These are phyloP conservation scores for Acleris literana DNA, from an alignment of 2,888 invertebrate species.

Conservation along the genomic window DNA sequence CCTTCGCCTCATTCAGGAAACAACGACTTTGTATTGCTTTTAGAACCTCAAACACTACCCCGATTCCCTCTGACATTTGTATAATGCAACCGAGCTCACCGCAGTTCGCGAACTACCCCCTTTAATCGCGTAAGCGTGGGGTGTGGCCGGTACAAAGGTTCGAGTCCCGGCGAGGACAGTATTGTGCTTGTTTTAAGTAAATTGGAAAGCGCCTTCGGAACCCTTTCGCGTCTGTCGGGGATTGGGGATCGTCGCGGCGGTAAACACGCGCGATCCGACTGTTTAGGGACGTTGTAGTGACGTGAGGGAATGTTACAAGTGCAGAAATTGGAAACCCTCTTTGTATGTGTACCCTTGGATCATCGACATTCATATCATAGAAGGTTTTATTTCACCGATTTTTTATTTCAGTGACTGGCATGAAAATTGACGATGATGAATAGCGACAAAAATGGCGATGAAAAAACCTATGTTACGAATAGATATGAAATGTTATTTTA, in stretches of 20 bases:
- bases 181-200: slow-evolving; percentile 71
- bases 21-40: no score
- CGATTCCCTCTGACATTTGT: slow-evolving; percentile 14
- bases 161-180: slow-evolving; percentile 42
- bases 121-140: slow-evolving; percentile 39
- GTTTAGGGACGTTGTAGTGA: not conserved
- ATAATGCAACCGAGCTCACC: not conserved
- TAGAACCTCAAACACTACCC: not conserved
- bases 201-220: slow-evolving; percentile 60
- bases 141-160: slow-evolving; percentile 37
- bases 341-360: no score
- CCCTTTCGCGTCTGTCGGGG: slow-evolving; percentile 10
- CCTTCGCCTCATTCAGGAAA: no score
- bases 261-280: slow-evolving; percentile 8
- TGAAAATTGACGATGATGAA: no score
- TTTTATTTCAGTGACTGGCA: no score
- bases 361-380: no score
- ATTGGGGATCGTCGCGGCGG: not conserved
- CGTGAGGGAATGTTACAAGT: not conserved
- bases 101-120: slow-evolving; percentile 16
- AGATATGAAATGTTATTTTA: no score
- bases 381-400: no score
- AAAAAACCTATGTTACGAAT: no score
- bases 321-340: not conserved
- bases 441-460: no score